Evolutionary conservation across 92 coral and sea anemone species (phyloP).

Genomic region (Epizoanthus ramosus): DNA sequence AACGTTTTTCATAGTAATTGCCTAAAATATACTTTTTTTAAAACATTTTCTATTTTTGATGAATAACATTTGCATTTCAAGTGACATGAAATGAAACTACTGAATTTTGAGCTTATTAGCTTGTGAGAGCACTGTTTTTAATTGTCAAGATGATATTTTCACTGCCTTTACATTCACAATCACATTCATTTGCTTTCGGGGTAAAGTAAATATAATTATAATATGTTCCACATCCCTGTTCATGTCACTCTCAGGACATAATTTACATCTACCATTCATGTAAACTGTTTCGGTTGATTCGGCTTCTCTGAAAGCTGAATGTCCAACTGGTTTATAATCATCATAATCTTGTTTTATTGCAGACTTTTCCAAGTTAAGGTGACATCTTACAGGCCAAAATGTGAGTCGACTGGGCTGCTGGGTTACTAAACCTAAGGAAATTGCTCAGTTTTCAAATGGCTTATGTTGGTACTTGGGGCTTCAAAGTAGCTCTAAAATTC

Average conservation of each 20-base stretch:
- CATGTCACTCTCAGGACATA: not conserved
- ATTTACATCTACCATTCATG: not conserved
- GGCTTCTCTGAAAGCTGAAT: not conserved
- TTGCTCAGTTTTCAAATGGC: conserved; percentile 38
- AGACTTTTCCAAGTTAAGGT: conserved; percentile 95
- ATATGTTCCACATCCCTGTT: not conserved
- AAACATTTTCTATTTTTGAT: too few relatives aligned
- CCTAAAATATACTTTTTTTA: too few relatives aligned
- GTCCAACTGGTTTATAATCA: conserved; percentile 22
- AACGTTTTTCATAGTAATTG: too few relatives aligned
- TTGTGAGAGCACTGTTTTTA: too few relatives aligned
- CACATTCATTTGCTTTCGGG: not conserved
- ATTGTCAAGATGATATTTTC: too few relatives aligned
- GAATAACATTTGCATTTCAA: too few relatives aligned
- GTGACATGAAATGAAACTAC: too few relatives aligned
- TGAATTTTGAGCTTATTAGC: too few relatives aligned
- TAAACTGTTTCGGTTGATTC: too few relatives aligned
- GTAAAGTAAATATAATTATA: not conserved
- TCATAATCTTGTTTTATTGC: conserved; percentile 74
- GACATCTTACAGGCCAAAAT: conserved; percentile 68
- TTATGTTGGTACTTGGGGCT: not conserved
- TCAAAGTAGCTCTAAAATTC: not conserved
- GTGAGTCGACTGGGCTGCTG: conserved; percentile 19
- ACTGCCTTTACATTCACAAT: too few relatives aligned
- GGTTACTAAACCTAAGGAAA: conserved; percentile 53